A percentile compares a stretch with the other conserved stretches of the same genome.
Conservation (phyloP, 1,140 invertebrate genomes). For the Dreissena rostriformis region DNA sequence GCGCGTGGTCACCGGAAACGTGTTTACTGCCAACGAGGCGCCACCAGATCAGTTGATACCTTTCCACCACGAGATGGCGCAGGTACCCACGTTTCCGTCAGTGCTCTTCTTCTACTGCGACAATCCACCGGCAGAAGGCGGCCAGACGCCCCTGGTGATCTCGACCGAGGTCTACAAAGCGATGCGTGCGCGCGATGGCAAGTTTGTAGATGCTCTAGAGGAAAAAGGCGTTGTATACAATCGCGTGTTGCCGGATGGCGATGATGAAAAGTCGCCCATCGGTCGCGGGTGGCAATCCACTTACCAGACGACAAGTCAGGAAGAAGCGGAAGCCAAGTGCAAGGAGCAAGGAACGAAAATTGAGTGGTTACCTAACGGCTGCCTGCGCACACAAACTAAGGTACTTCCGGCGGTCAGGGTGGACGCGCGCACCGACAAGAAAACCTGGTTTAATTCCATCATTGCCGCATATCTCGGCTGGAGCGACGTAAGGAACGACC, state of each 20-base stretch:
- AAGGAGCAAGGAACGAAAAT: constrained; percentile 60
- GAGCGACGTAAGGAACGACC: constrained; percentile 69
- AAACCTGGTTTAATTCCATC: constrained; percentile 76
- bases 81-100: constrained; percentile 72
- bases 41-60: constrained; percentile 72
- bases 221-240: constrained; percentile 68
- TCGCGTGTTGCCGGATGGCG: constrained; percentile 64
- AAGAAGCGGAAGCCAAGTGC: constrained; percentile 67
- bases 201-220: constrained; percentile 66
- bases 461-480: constrained; percentile 73
- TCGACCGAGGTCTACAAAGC: constrained; percentile 69
- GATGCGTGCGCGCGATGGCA: constrained; percentile 60
- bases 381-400: constrained; percentile 68
- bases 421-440: constrained; percentile 68
- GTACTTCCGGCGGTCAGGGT: constrained; percentile 65
- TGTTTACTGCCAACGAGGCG: constrained; percentile 75
- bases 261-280: constrained; percentile 66
- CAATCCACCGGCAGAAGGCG: constrained; percentile 63
- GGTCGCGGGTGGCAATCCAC: constrained; percentile 75
- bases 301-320: constrained; percentile 63
- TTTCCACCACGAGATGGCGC: constrained; percentile 78
- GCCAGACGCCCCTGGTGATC: constrained; percentile 70
- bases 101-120: constrained; percentile 75
- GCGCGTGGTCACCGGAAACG: constrained; percentile 63
- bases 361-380: constrained; percentile 72